These are phyloP conservation scores for Plodia interpunctella DNA, from an alignment of 1,140 invertebrate genomes.

Conservation along the genomic window DNA sequence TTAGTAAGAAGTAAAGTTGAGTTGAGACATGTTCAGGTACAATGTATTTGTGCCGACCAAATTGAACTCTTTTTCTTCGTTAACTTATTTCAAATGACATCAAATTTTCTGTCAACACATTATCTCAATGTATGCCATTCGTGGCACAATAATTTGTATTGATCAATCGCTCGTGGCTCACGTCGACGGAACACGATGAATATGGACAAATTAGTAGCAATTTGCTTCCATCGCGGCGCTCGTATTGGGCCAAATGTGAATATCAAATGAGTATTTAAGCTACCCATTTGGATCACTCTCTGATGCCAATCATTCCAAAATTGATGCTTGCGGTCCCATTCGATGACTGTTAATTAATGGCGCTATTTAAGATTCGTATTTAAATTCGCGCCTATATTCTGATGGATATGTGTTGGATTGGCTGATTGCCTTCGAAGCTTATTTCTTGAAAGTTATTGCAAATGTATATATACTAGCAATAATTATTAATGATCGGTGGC, in stretches of 20 bases:
- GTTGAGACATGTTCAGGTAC: too few relatives aligned
- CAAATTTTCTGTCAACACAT: neutral
- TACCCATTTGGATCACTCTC: constrained; percentile 64
- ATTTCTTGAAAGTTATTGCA: too few relatives aligned
- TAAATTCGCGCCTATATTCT: neutral
- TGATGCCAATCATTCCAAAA: constrained; percentile 63
- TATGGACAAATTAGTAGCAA: constrained; percentile 61
- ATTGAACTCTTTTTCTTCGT: too few relatives aligned
- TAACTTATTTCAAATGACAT: neutral
- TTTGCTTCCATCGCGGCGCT: constrained; percentile 48
- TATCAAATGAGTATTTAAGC: constrained; percentile 71
- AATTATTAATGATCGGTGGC: too few relatives aligned
- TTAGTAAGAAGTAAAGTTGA: too few relatives aligned
- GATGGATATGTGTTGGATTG: too few relatives aligned
- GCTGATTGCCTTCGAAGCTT: too few relatives aligned
- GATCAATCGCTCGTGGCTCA: constrained; percentile 12
- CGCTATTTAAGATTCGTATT: constrained; percentile 16
- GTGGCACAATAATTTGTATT: constrained; percentile 17
- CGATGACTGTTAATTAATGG: constrained; percentile 55
- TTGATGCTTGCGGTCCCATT: constrained; percentile 54
- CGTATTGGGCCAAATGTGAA: constrained; percentile 58
- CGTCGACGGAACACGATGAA: constrained; percentile 36
- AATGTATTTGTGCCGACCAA: too few relatives aligned
- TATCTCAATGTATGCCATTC: neutral
- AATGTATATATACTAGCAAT: too few relatives aligned